Conservation (phyloP, 2,888 invertebrate species). For the Epinotia bilunana region DNA sequence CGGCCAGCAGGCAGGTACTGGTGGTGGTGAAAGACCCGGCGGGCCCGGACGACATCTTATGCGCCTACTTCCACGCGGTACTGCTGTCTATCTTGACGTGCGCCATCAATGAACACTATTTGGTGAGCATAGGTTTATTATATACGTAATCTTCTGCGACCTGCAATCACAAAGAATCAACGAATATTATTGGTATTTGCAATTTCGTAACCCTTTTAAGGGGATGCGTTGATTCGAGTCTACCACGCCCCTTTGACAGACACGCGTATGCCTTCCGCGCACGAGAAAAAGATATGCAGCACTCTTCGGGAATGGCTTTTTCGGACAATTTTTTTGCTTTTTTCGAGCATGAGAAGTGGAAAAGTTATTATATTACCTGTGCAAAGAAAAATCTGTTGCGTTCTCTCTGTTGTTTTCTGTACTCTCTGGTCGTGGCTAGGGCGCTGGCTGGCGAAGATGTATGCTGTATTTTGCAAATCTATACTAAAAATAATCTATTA, state of each 20-base stretch:
- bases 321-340: no score
- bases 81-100: conserved; percentile 72
- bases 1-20: conserved; percentile 76
- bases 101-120: conserved; percentile 63
- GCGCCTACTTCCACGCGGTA: conserved; percentile 88
- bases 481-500: not conserved
- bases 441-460: not conserved
- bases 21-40: conserved; percentile 84
- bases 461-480: not conserved
- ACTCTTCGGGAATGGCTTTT: no score
- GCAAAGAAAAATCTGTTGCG: no score
- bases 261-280: no score
- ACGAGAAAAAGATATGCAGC: no score
- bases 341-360: no score
- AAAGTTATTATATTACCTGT: no score
- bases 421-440: not conserved
- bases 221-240: no score
- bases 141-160: not conserved
- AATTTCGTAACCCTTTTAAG: not conserved
- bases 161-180: not conserved
- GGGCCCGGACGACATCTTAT: conserved; percentile 82
- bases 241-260: no score
- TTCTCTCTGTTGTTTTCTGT: not conserved
- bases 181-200: not conserved
- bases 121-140: conserved; percentile 56